Evolutionary conservation across 2,797 vertebrate species (phyloP), one percentile per base, ranked within the genome.

Genomic region (Pagetopsis macropterus): DNA sequence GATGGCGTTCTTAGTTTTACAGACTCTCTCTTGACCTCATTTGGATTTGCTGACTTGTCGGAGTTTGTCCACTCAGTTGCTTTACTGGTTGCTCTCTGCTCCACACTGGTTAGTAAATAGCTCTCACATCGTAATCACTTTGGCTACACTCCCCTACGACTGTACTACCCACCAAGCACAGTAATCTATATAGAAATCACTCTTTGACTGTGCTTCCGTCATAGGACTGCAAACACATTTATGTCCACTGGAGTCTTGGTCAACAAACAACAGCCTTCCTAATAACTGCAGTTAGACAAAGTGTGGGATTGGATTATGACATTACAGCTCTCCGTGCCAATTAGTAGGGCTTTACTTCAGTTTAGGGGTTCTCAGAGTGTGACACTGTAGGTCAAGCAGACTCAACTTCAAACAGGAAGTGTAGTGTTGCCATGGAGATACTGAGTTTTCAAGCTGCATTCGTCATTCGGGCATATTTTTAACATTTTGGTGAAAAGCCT

Each of bases 111-210:
- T 78, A 81, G 66, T 54, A 65, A 77, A 78, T 55, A 43, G 40
- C 57, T 76, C 69, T 72, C 71, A 56, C 3, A 15, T 49, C 1
- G 37, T 61, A 77, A 83, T 89, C 80, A 84, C 84, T 85, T 65
- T 49, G 65, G 54, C 72, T 62, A 69, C 64, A 65, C 67, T 70
- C 13, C 50, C 45, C 61, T 78, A 77, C 43, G 55, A 31, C 77
- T 43, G 62, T 41, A 45, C 69, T 33, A 59, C 61, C 67, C 68
- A 58, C 56, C 55, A 73, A 46, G 50, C 75, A 72, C 75, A 58
- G 79, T 87, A 67, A 90, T 92, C 80, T 92, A 91, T 82, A 92
- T 91, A 88, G 72, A 91, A 93, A 92, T 92, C 59, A 21, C 19
- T 78, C 61, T 73, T 70, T 31, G 66, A 43, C 57, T 17, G 65